Percentiles rank a stretch among this genome's conserved stretches.
These are phyloP conservation scores for Gonatopus flavifemur DNA, from an alignment of 1,140 invertebrate species.

Conservation along the genomic window DNA sequence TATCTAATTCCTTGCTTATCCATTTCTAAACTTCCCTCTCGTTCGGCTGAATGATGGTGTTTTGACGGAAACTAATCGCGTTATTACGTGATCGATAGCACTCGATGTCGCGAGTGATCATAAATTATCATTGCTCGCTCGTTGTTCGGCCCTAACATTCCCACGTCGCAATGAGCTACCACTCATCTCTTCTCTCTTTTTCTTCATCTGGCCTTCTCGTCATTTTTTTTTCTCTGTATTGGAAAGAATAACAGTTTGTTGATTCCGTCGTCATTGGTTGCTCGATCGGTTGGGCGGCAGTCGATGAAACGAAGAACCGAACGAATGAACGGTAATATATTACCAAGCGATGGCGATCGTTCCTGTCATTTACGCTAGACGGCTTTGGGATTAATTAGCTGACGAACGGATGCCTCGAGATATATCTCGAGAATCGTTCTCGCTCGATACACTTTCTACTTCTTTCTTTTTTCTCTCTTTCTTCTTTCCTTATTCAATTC, in stretches of 20 bases:
- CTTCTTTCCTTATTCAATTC: neutral
- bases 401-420: constrained; percentile 23
- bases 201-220: constrained; percentile 14
- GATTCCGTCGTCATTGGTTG: too few species aligned
- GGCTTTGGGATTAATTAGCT: constrained; percentile 35
- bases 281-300: constrained; percentile 8
- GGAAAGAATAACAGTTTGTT: too few species aligned
- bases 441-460: neutral
- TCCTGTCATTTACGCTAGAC: constrained; percentile 32
- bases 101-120: constrained; percentile 19
- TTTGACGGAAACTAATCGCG: constrained; percentile 15
- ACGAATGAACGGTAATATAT: constrained; percentile 36
- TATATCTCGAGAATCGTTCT: constrained; percentile 1
- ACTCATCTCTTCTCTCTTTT: constrained; percentile 3
- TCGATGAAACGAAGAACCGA: constrained; percentile 33
- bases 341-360: constrained; percentile 30
- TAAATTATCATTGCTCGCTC: constrained; percentile 33
- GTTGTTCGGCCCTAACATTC: constrained; percentile 24
- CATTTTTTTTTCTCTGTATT: constrained; percentile 8
- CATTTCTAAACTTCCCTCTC: neutral
- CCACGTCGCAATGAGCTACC: constrained; percentile 31
- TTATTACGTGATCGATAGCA: constrained; percentile 31
- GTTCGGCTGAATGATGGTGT: neutral
- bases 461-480: neutral
- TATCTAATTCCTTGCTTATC: too few species aligned